A percentile compares a stretch with the other conserved stretches of the same genome.
Conservation (phyloP, 1,140 invertebrate species). For the Hydropsyche tenuis region DNA sequence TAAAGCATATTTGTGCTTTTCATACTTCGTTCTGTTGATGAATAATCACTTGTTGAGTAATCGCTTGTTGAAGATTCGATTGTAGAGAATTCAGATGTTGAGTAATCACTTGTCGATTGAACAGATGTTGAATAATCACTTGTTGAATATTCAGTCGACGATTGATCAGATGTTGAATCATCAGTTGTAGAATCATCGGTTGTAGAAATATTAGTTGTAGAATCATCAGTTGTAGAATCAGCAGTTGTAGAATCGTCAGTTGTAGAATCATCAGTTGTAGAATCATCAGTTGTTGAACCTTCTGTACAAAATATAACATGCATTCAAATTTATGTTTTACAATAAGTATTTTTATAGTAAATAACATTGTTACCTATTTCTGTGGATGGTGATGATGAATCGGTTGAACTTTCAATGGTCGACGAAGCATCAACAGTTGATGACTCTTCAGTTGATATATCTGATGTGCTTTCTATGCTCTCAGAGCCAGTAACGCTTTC, state of each 20-base stretch:
- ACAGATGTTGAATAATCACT: slow-evolving; percentile 37
- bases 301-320: background rate
- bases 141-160: slow-evolving; percentile 44
- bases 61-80: slow-evolving; percentile 41
- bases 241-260: slow-evolving; percentile 31
- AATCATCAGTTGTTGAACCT: slow-evolving; percentile 36
- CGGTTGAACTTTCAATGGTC: background rate
- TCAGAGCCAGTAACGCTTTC: slow-evolving; percentile 26
- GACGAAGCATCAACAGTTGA: background rate
- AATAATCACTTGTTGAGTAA: slow-evolving; percentile 40
- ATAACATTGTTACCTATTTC: no score
- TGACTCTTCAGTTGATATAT: slow-evolving; percentile 40
- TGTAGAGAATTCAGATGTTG: slow-evolving; percentile 27
- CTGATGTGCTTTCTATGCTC: slow-evolving; percentile 5
- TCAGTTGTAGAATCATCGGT: slow-evolving; percentile 9
- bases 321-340: no score
- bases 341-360: no score
- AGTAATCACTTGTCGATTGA: slow-evolving; percentile 32
- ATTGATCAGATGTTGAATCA: slow-evolving; percentile 40
- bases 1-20: slow-evolving; percentile 45
- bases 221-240: slow-evolving; percentile 45
- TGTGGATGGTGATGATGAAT: background rate
- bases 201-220: slow-evolving; percentile 41
- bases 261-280: background rate
- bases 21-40: slow-evolving; percentile 37